Base-by-base conservation (phyloP, 2,797 vertebrate species). In the Selene dorsalis region DNA sequence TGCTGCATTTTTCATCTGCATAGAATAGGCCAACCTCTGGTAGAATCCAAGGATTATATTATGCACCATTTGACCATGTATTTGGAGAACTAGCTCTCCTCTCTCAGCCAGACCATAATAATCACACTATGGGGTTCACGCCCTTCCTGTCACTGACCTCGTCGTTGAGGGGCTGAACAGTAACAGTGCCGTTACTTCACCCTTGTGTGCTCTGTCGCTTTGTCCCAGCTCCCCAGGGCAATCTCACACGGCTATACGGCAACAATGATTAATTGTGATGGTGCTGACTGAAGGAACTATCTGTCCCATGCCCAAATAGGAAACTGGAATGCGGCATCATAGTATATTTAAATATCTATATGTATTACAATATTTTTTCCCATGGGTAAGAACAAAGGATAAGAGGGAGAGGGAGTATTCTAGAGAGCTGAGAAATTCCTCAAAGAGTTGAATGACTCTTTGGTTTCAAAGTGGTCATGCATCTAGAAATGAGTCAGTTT, bases 221-320 rank as follows among this genome's bases (percentile, higher is more conserved):
- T 86, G 77, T 82, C 80, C 85, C 71, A 41, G 75, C 66, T 85
- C 79, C 78, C 50, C 47, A 24, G 83, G 64, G 82, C 69, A 64
- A 60, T 80, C 77, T 59, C 65, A 76, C 74, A 55, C 62, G 77
- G 74, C 73, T 86, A 80, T 55, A 62, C 75, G 39, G 77, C 86
- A 85, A 80, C 83, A 60, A 74, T 74, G 88, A 90, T 87, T 85
- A 71, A 89, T 87, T 85, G 73, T 87, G 80, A 83, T 61, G 66
- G 55, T 77, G 83, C 68, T 85, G 82, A 90, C 82, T 82, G 75
- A 87, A 80, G 73, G 76, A 77, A 74, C 71, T 72, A 62, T 79
- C 80, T 79, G 63, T 69, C 61, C 63, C 58, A 17, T 75, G 58
- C 57, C 43, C 58, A 75, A 70, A 77, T 24, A 24, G 62, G 45